Conservation (phyloP, 2,888 invertebrate species). For the Sisyra nigra region DNA sequence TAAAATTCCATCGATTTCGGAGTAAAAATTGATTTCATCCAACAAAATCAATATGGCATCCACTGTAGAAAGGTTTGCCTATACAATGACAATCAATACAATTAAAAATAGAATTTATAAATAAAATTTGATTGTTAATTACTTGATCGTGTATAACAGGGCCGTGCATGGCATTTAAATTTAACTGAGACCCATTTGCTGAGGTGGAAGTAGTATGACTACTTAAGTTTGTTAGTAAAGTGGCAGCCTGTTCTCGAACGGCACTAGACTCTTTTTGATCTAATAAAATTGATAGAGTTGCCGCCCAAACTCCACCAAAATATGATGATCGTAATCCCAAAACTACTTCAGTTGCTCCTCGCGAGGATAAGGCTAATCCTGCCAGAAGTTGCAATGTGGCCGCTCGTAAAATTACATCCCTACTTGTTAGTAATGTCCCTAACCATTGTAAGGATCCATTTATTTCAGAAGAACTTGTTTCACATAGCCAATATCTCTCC, state of each 20-base stretch:
- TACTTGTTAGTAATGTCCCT: slow-evolving; percentile 28
- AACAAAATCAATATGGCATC: slow-evolving; percentile 15
- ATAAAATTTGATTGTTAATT: slow-evolving; percentile 1
- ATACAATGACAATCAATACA: not conserved
- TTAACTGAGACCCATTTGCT: slow-evolving; percentile 1
- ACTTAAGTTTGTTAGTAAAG: slow-evolving; percentile 30
- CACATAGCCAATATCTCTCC: slow-evolving; percentile 22
- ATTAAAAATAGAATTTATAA: not conserved
- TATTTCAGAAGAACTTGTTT: slow-evolving; percentile 14
- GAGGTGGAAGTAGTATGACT: slow-evolving; percentile 15
- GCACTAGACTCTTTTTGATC: slow-evolving; percentile 34
- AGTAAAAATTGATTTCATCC: slow-evolving; percentile 20
- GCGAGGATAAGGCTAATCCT: slow-evolving; percentile 24
- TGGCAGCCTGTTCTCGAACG: slow-evolving; percentile 37
- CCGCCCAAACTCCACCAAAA: slow-evolving; percentile 21
- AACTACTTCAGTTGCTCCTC: slow-evolving; percentile 20
- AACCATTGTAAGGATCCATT: slow-evolving; percentile 24
- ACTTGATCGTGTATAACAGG: slow-evolving; percentile 14
- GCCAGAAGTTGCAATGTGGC: slow-evolving; percentile 33
- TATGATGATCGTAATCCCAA: slow-evolving; percentile 10
- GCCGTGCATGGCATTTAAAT: slow-evolving; percentile 10
- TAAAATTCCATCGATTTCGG: slow-evolving; percentile 5
- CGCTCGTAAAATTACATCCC: slow-evolving; percentile 35
- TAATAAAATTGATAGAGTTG: slow-evolving; percentile 21
- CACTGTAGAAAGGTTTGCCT: not conserved